Percentiles rank a stretch among this genome's conserved stretches.
Conservation (phyloP, 2,888 invertebrate species). For the Aromia moschata region DNA sequence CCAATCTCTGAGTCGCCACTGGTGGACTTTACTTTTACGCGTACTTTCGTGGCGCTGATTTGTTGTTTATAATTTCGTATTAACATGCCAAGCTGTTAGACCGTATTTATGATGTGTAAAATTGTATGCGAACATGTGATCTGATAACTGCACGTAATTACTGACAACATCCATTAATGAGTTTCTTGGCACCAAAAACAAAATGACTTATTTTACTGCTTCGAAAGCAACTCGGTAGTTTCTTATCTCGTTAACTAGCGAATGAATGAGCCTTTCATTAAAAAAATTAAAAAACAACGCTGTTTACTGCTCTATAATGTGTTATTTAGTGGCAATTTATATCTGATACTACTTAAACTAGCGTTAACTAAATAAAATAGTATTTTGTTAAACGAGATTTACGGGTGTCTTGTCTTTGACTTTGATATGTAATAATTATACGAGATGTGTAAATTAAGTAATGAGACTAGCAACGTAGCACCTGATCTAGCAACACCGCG, state of each 20-base stretch:
- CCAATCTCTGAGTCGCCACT: too few relatives aligned
- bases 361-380: too few relatives aligned
- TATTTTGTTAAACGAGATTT: too few relatives aligned
- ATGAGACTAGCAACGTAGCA: too few relatives aligned
- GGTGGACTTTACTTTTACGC: background rate
- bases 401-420: too few relatives aligned
- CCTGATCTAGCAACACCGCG: too few relatives aligned
- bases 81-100: constrained; percentile 2
- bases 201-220: background rate
- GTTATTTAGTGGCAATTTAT: background rate
- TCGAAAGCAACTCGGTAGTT: background rate
- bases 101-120: constrained; percentile 16
- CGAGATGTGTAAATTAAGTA: too few relatives aligned
- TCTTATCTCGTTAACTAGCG: background rate
- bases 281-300: too few relatives aligned
- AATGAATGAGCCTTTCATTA: background rate
- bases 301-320: background rate
- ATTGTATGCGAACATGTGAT: constrained; percentile 14
- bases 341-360: too few relatives aligned
- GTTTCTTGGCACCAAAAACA: constrained; percentile 14
- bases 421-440: too few relatives aligned
- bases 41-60: constrained; percentile 10
- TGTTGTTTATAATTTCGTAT: constrained; percentile 22
- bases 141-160: constrained; percentile 17
- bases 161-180: constrained; percentile 5